Percentiles rank a stretch among this genome's conserved stretches.
Evolutionary conservation across 2,797 vertebrate species (phyloP).

Genomic region (Spinus pinus): DNA sequence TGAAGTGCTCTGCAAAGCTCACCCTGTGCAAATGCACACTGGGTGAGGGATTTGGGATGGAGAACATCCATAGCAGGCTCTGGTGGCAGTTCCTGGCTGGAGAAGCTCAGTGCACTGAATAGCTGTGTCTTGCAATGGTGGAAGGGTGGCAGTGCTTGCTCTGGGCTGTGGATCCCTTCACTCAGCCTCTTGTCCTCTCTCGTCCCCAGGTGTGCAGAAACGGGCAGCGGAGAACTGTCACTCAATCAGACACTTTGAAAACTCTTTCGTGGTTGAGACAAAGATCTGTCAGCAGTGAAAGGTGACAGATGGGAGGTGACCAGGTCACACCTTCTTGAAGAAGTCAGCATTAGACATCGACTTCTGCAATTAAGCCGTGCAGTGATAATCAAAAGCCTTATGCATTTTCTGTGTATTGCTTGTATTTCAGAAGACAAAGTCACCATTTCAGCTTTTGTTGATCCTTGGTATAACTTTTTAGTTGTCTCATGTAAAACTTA

Average conservation of each 20-base stretch:
- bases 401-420: constrained; percentile 76
- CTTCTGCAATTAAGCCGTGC: constrained; percentile 68
- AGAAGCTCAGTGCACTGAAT: fast-evolving
- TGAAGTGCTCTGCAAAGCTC: not conserved
- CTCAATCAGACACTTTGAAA: constrained; percentile 91
- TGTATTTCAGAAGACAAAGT: constrained; percentile 59
- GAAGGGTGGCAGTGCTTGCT: not conserved
- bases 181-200: not conserved
- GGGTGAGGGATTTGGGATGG: not conserved
- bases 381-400: constrained; percentile 79
- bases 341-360: constrained; percentile 58
- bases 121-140: fast-evolving
- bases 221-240: constrained; percentile 87
- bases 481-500: constrained; percentile 60
- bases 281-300: constrained; percentile 88
- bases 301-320: constrained; percentile 20
- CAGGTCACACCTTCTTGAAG: constrained; percentile 24
- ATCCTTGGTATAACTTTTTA: constrained; percentile 65
- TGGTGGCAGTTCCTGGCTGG: fast-evolving
- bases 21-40: fast-evolving
- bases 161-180: not conserved
- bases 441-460: constrained; percentile 62
- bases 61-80: not conserved
- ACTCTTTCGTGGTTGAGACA: constrained; percentile 90
- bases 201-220: constrained; percentile 83